phyloP scores from a whole-genome alignment of 2,888 invertebrate species.

The Phaonia tiefii region DNA sequence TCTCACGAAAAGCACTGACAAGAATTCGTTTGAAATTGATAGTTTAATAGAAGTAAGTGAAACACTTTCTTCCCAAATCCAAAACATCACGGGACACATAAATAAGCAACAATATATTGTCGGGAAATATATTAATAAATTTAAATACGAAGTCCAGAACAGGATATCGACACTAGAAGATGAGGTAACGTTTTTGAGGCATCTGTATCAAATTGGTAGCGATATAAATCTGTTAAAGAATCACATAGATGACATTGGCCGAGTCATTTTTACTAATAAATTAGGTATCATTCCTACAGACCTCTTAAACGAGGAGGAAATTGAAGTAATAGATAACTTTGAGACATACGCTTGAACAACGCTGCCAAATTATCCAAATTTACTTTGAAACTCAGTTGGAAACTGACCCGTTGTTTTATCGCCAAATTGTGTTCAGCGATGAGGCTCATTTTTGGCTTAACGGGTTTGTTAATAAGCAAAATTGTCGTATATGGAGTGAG shows the following conservation, averaged over 20 bases:
- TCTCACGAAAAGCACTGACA: conserved; percentile 22
- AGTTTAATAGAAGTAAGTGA: conserved; percentile 37
- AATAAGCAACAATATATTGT: not conserved
- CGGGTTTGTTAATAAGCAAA: no score
- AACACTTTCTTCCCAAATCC: conserved; percentile 56
- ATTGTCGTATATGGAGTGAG: no score
- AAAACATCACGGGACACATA: conserved; percentile 31
- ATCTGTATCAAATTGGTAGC: not conserved
- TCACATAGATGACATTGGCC: not conserved
- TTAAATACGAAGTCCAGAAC: not conserved
- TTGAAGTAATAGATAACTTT: not conserved
- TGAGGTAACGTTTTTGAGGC: not conserved
- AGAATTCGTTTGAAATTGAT: conserved; percentile 42
- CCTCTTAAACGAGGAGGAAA: not conserved
- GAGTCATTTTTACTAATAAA: not conserved
- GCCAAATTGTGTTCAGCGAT: no score
- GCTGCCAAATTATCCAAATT: not conserved
- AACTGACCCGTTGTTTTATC: no score
- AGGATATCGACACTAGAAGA: conserved; percentile 6
- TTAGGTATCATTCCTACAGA: not conserved
- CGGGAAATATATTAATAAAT: conserved; percentile 8
- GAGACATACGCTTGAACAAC: not conserved
- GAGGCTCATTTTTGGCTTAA: no score
- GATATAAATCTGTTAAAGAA: conserved; percentile 30
- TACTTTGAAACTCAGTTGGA: not conserved